phyloP scores from a whole-genome alignment of 1,140 invertebrate species.

The Dreissena polymorpha region DNA sequence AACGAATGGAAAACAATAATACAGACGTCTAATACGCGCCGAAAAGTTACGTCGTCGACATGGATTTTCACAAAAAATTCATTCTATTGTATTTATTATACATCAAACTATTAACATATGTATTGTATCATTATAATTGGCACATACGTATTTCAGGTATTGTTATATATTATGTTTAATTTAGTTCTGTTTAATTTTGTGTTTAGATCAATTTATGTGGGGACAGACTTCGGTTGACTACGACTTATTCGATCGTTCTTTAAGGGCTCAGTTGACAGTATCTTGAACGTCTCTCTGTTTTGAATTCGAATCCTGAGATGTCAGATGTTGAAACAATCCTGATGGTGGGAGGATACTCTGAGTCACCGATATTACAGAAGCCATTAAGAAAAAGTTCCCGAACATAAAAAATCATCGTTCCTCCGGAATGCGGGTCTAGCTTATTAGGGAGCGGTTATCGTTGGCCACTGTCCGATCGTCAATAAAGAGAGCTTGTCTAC shows the following conservation, averaged over 20 bases:
- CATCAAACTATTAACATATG: no score
- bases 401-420: background rate
- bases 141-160: no score
- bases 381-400: background rate
- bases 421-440: background rate
- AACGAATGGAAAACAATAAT: no score
- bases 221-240: background rate
- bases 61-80: no score
- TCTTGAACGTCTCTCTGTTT: background rate
- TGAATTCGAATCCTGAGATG: background rate
- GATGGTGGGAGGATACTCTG: conserved; percentile 4
- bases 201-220: background rate
- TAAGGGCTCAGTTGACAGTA: background rate
- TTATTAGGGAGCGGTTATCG: conserved; percentile 19
- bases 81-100: no score
- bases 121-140: no score
- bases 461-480: background rate
- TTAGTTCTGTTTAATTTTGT: background rate
- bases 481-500: background rate
- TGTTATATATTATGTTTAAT: no score
- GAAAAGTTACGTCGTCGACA: no score
- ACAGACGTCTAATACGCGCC: no score
- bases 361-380: background rate
- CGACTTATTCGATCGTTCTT: background rate
- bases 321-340: background rate